Conservation (phyloP, 2,113 vertebrate genomes). For the Tragelaphus scriptus region DNA sequence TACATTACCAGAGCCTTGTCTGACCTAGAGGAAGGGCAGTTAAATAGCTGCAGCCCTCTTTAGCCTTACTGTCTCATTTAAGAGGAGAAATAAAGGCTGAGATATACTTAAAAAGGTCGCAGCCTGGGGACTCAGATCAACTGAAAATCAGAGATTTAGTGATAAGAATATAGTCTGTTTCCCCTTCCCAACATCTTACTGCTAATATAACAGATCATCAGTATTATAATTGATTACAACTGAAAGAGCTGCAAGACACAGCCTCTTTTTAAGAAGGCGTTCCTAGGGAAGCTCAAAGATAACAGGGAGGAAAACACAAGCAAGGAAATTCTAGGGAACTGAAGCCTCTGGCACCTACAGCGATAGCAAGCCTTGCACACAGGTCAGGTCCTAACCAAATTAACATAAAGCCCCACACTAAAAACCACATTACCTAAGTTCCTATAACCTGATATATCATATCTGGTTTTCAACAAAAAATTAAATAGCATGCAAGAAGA, state of each 20-base stretch:
- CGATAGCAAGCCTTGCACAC: not conserved
- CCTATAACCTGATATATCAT: not conserved
- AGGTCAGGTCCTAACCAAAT: not conserved
- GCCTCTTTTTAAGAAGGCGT: not conserved
- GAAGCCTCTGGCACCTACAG: not conserved
- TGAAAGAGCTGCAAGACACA: not conserved
- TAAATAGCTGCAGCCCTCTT: not conserved
- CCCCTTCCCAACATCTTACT: not conserved
- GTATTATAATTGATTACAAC: not conserved
- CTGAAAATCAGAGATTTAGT: not conserved
- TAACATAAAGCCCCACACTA: not conserved
- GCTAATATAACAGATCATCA: not conserved
- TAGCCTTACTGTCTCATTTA: not conserved
- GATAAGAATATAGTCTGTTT: not conserved
- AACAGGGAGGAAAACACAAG: not conserved
- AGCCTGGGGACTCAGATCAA: not conserved
- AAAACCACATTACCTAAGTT: not conserved
- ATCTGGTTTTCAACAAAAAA: not conserved
- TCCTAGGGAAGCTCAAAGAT: not conserved
- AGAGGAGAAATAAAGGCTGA: not conserved
- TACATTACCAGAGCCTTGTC: not conserved
- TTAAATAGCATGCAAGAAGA: not conserved
- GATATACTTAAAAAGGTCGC: not conserved
- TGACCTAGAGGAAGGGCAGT: not conserved
- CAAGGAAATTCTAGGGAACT: not conserved